Conservation (phyloP, 2,888 invertebrate species). For the Colletes collaris region DNA sequence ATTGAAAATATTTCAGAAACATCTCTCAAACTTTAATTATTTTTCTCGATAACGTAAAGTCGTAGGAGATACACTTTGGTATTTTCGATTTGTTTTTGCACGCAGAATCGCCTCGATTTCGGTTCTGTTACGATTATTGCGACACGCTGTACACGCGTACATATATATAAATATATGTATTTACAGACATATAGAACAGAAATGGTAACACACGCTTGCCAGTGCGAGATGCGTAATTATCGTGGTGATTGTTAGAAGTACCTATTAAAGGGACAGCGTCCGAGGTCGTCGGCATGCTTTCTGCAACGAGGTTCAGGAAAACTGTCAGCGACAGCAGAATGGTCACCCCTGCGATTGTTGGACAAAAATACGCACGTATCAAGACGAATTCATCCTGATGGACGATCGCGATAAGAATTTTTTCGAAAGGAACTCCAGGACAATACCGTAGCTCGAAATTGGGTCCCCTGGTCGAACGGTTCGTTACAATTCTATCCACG, state of each 20-base stretch:
- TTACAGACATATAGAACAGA: slow-evolving; percentile 60
- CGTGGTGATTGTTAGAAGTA: slow-evolving; percentile 77
- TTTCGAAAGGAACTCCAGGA: neutral
- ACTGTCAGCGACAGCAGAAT: slow-evolving; percentile 98
- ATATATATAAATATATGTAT: slow-evolving; percentile 45
- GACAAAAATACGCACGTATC: slow-evolving; percentile 54
- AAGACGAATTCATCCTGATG: slow-evolving; percentile 12
- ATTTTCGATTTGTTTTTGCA: too few relatives aligned
- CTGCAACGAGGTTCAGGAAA: slow-evolving; percentile 98
- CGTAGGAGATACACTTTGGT: too few relatives aligned
- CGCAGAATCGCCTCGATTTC: too few relatives aligned
- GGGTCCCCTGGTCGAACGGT: neutral
- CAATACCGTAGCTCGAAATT: neutral
- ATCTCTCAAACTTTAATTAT: too few relatives aligned
- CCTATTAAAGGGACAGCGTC: slow-evolving; percentile 93
- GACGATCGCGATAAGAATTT: neutral
- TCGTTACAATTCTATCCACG: neutral
- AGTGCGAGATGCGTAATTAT: slow-evolving; percentile 60
- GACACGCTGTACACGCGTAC: neutral
- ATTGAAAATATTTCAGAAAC: too few relatives aligned
- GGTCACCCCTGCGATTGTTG: slow-evolving; percentile 92
- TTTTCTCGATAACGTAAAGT: too few relatives aligned
- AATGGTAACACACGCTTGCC: slow-evolving; percentile 68
- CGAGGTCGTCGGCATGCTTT: slow-evolving; percentile 95
- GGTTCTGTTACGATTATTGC: too few relatives aligned